These are phyloP conservation scores for Halcyon senegalensis DNA, from an alignment of 2,113 vertebrate genomes.

Conservation along the genomic window DNA sequence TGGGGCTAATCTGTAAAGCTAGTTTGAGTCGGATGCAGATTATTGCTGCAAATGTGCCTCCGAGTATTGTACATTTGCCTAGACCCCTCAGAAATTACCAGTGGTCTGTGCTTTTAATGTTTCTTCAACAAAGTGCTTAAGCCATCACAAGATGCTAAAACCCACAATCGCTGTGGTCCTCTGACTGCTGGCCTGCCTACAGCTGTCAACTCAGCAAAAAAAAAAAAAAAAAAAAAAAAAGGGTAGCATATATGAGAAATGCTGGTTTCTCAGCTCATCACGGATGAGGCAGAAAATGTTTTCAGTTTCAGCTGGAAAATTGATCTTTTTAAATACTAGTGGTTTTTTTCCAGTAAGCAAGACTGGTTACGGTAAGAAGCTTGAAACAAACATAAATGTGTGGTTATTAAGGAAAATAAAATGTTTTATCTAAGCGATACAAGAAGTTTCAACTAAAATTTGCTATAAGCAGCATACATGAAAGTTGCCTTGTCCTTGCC, in stretches of 20 bases:
- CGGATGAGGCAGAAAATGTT: constrained; percentile 71
- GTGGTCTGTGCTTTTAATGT: background rate
- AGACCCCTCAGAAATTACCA: background rate
- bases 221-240: background rate
- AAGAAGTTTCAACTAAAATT: constrained; percentile 62
- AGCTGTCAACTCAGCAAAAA: constrained; percentile 70
- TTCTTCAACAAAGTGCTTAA: background rate
- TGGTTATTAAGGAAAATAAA: constrained; percentile 73
- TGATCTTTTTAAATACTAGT: constrained; percentile 69
- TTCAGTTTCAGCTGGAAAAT: constrained; percentile 84
- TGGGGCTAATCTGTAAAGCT: background rate
- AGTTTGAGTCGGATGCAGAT: background rate
- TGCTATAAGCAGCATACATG: constrained; percentile 18
- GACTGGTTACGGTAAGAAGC: constrained; percentile 70
- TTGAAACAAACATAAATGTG: constrained; percentile 64
- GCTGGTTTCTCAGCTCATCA: constrained; percentile 74
- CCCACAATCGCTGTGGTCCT: background rate
- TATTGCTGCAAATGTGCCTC: background rate
- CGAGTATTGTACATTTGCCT: background rate
- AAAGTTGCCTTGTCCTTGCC: background rate
- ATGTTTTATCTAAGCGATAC: constrained; percentile 45
- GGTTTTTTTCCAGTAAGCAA: constrained; percentile 78
- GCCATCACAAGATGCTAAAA: rapidly evolving
- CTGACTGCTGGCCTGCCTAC: background rate
- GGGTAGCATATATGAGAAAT: constrained; percentile 69